Evolutionary conservation across 1,140 invertebrate species (phyloP).

Genomic region (Drosophila pruinosa): DNA sequence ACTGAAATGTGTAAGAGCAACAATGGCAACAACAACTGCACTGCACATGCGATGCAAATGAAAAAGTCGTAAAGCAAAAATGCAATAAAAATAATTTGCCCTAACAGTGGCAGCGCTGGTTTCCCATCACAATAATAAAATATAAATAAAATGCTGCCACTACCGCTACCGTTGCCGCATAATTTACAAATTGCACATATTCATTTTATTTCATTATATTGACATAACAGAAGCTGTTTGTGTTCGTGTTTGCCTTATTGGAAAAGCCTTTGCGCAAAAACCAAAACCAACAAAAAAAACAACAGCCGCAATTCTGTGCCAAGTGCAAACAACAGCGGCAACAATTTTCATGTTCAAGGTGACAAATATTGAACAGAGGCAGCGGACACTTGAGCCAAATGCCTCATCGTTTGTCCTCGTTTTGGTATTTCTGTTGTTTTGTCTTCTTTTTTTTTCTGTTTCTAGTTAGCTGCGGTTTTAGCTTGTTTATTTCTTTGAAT

Average conservation of each 20-base stretch:
- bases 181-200: constrained; percentile 37
- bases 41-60: constrained; percentile 42
- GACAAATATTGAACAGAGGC: constrained; percentile 47
- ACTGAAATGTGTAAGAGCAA: constrained; percentile 53
- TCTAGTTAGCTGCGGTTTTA: constrained; percentile 43
- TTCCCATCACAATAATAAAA: constrained; percentile 36
- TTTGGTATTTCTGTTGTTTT: constrained; percentile 28
- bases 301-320: constrained; percentile 58
- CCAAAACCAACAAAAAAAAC: too few species aligned
- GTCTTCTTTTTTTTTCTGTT: constrained; percentile 24
- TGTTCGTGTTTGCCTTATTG: constrained; percentile 42
- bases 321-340: constrained; percentile 52
- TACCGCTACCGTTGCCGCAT: constrained; percentile 17
- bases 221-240: neutral
- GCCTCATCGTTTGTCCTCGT: constrained; percentile 63
- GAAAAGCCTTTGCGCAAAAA: constrained; percentile 39
- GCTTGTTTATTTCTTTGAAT: constrained; percentile 24
- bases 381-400: constrained; percentile 67
- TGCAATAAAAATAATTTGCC: constrained; percentile 69
- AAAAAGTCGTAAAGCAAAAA: constrained; percentile 51
- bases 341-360: constrained; percentile 65
- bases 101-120: constrained; percentile 20
- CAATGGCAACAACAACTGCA: constrained; percentile 9
- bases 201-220: constrained; percentile 14
- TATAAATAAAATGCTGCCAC: constrained; percentile 37